Evolutionary conservation across 2,797 vertebrate genomes (phyloP), one percentile per base, ranked within the genome.

Genomic region (Eidolon dupreanum): DNA sequence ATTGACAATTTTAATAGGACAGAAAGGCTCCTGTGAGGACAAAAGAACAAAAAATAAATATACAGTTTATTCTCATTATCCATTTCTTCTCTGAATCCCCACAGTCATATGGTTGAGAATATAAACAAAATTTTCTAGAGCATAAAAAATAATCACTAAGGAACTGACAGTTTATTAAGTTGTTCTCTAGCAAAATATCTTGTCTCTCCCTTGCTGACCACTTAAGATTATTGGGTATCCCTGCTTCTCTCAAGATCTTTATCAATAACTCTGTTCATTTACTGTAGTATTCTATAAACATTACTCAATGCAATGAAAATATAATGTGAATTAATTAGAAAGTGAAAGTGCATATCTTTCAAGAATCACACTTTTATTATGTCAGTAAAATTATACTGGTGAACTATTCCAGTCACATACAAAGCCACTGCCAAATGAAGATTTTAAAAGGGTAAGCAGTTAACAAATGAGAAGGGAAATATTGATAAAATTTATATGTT

Each of bases 301-400:
- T 81, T 77, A 84, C n/a, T 84, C 89, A 95, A 77, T 92, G 55
- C 11, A 94, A 94, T 95, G 83, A 46, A 97, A 97, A 96, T 90
- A 71, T 36, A 95, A 89, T 95, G 82, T 86, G 91, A 96, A 95
- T 96, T 97, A 97, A 96, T 95, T 97, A 96, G 61, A 97, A 95
- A 91, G 59, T 55, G 59, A 88, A 96, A 94, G n/a, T 90, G 70
- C 83, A 15, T 71, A 84, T 91, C 91, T 94, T 89, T 36, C 83
- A 94, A 94, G 83, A 96, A 93, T 95, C 66, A 84, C 53, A 70
- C 61, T 93, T 96, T 92, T 49, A 87, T 87, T 95, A 96, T 55
- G 53, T 65, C 88, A 84, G 61, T 94, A 71, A 57, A 88, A 82
- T 92, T 79, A 70, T 68, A n/a, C 24, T 83, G 55, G 3, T 86